phyloP scores from a whole-genome alignment of 2,113 vertebrate genomes.

The Dasyurus viverrinus region DNA sequence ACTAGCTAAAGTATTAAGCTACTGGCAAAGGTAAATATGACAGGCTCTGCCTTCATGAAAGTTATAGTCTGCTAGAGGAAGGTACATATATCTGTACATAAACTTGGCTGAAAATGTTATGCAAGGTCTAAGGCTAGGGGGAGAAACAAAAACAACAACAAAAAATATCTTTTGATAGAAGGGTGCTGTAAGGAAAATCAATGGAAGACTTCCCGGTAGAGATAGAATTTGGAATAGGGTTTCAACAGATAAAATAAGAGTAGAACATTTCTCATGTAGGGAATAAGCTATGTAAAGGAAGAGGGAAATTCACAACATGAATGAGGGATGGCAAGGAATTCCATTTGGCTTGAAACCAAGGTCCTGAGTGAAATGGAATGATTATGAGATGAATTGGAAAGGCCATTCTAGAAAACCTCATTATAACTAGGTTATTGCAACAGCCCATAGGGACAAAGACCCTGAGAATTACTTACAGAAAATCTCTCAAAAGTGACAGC shows the following conservation, averaged over 20 bases:
- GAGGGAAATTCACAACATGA: neutral
- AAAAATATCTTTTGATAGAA: neutral
- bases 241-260: neutral
- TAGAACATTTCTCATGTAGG: neutral
- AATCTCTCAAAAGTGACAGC: neutral
- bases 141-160: neutral
- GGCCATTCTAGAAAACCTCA: neutral
- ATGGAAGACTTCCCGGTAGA: neutral
- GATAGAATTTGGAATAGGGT: neutral
- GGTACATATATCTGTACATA: neutral
- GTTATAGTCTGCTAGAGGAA: neutral
- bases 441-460: neutral
- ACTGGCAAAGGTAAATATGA: neutral
- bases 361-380: neutral
- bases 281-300: neutral
- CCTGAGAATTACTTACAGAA: neutral
- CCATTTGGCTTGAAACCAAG: neutral
- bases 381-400: neutral
- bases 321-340: neutral
- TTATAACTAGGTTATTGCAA: neutral
- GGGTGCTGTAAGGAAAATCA: neutral
- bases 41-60: neutral
- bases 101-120: neutral
- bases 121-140: neutral
- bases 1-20: neutral